Base-by-base conservation (phyloP, 2,113 vertebrate genomes). In the Malurus cyaneus region DNA sequence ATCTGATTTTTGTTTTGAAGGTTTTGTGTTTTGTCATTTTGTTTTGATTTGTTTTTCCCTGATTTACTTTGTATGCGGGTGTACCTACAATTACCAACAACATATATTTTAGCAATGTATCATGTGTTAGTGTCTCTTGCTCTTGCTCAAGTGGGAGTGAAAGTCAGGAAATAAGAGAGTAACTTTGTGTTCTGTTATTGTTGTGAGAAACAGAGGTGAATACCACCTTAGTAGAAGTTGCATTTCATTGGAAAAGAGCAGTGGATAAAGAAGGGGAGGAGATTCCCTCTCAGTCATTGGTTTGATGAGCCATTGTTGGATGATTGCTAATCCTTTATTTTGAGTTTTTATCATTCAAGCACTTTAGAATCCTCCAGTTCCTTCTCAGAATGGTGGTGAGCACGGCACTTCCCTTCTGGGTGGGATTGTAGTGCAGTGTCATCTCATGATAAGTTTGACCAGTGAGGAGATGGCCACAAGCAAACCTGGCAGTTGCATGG, bases 21-120 rank as follows among this genome's bases (percentile, higher is more conserved):
- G 6, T 50, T 50, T 50, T 50, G 61, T 44, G 41, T 21, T 47
- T 47, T 47, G 41, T 36, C 12, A 28, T 49, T 60, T 16, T 47
- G 46, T 47, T 9, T 39, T 44, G 4, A 18, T 12, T 67, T 16
- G 25, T 31, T 5, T 80, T 24, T 34, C 14, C 7, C 13, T 25
- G 20, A 34, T 36, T 12, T 36, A 20, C 3, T 4, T 11, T 7
- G 6, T 6, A 7, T 3, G 5, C 12, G 18, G 10, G 12, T 32
- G 20, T 36, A 47, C 8, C 12, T 1, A 5, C 11, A 32, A 26
- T 19, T 41, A 20, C 14, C 17, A 12, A 24, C 31, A 74, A 50
- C 24, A 12, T 5, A 8, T 15, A 26, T 0, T 41, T 32, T 19
- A 61, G 34, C 28, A 19, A 32, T 32, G 21, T 9, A 8, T 39